Conservation (phyloP, 1,140 invertebrate genomes). For the Uloborus diversus region DNA sequence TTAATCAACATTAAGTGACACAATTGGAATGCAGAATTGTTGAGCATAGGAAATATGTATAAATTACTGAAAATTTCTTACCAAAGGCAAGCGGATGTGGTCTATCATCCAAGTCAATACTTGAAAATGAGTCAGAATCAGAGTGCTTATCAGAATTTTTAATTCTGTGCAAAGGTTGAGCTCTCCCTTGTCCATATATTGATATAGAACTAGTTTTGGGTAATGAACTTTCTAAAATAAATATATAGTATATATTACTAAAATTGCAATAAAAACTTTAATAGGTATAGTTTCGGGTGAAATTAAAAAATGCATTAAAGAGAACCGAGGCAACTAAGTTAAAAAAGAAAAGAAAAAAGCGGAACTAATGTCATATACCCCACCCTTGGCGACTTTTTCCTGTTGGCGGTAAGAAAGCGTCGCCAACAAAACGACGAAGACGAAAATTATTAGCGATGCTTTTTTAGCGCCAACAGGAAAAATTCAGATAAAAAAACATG, state of each 20-base stretch:
- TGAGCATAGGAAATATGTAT: no score
- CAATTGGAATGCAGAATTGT: no score
- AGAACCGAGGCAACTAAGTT: background rate
- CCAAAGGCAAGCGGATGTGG: conserved; percentile 46
- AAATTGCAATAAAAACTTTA: background rate
- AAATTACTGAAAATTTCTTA: no score
- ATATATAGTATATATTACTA: background rate
- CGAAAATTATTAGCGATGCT: no score
- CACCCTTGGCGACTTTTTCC: no score
- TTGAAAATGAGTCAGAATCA: conserved; percentile 13
- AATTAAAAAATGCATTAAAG: background rate
- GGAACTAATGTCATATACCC: background rate
- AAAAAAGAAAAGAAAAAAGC: background rate
- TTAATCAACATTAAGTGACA: no score
- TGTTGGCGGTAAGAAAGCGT: no score
- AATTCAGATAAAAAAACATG: no score
- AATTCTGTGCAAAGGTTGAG: conserved; percentile 20
- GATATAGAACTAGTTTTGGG: conserved; percentile 43
- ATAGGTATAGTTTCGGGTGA: background rate
- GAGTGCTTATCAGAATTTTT: conserved; percentile 29
- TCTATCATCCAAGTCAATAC: conserved; percentile 47
- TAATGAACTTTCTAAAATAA: background rate
- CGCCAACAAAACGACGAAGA: no score
- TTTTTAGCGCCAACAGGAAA: no score
- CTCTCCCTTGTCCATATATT: conserved; percentile 44